Percentiles rank a stretch among this genome's conserved stretches.
These are phyloP conservation scores for Phyllostomus discolor DNA, from an alignment of 2,113 vertebrate genomes.

Conservation along the genomic window DNA sequence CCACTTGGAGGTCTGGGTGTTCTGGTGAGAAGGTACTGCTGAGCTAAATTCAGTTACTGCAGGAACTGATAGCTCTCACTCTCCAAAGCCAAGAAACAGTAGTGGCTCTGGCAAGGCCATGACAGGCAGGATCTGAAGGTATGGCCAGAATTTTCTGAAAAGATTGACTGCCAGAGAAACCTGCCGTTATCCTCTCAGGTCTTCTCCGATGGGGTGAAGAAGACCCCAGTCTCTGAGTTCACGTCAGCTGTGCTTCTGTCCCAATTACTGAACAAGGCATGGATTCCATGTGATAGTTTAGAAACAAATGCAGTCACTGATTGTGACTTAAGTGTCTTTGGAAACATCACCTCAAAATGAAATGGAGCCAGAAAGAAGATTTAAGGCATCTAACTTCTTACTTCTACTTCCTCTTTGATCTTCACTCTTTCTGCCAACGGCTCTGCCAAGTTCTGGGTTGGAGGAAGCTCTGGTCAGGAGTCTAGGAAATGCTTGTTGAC, in stretches of 20 bases:
- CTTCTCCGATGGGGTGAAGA: neutral
- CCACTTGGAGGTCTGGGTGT: neutral
- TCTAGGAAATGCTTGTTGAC: neutral
- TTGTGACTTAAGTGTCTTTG: neutral
- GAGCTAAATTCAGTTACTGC: neutral
- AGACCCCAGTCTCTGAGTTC: neutral
- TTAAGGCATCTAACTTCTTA: neutral
- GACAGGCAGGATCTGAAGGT: neutral
- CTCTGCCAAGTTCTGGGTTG: neutral
- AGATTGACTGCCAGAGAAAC: neutral
- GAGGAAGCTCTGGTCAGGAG: neutral
- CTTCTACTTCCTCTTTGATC: constrained; percentile 3
- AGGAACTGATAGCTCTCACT: neutral
- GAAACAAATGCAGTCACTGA: neutral
- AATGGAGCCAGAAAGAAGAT: neutral
- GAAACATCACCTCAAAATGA: neutral
- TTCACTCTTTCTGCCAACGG: neutral
- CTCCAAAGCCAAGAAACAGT: neutral
- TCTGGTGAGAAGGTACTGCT: neutral
- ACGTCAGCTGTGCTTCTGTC: neutral
- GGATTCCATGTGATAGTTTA: neutral
- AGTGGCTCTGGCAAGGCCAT: neutral
- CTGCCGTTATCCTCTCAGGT: neutral
- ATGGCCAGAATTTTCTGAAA: neutral
- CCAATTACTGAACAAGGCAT: neutral